phyloP scores from a whole-genome alignment of 2,888 invertebrate species.

The Osmoderma eremita region DNA sequence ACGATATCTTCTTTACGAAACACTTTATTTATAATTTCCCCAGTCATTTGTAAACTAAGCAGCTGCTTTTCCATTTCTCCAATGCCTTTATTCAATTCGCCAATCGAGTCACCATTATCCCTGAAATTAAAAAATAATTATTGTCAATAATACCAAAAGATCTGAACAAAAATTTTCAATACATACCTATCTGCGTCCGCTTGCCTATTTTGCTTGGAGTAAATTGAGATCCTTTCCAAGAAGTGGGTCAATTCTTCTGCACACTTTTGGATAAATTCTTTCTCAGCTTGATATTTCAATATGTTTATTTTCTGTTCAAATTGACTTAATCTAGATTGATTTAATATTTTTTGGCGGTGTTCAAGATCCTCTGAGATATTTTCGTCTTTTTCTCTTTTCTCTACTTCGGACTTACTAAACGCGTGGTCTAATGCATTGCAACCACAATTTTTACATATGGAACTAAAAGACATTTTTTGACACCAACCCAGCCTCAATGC shows the following conservation, averaged over 20 bases:
- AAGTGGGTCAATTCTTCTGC: background rate
- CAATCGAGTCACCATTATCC: too few species aligned
- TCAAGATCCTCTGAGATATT: background rate
- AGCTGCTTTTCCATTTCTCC: too few species aligned
- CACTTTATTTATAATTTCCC: background rate
- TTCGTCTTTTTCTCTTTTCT: background rate
- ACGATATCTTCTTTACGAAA: background rate
- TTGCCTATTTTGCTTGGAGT: background rate
- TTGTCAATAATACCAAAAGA: too few species aligned
- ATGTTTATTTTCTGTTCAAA: background rate
- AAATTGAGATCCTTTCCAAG: background rate
- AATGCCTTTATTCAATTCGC: too few species aligned
- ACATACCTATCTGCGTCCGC: background rate
- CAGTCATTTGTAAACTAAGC: background rate
- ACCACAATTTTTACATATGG: conserved; percentile 10
- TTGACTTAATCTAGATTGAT: background rate
- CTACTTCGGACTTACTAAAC: background rate
- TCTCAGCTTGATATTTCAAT: conserved; percentile 12
- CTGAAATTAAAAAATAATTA: too few species aligned
- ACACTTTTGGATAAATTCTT: conserved; percentile 12
- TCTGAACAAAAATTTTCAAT: too few species aligned
- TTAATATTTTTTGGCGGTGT: background rate
- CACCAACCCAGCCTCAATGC: background rate
- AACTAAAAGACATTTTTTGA: background rate
- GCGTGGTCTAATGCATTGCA: conserved; percentile 12